Conservation (phyloP, 1,140 invertebrate species). For the Anoplolepis gracilipes region DNA sequence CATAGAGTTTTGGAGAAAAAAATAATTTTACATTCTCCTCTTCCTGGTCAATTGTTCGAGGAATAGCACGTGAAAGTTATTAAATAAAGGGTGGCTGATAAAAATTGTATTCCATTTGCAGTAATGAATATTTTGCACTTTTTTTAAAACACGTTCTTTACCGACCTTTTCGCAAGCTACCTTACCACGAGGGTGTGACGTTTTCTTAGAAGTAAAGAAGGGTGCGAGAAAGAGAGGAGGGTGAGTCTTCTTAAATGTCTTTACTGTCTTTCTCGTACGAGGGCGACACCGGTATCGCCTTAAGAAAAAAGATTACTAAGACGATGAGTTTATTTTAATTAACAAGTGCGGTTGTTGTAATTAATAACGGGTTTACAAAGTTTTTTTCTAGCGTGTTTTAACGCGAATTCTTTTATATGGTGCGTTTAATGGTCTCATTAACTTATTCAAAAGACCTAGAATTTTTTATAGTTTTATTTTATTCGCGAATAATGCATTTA, state of each 20-base stretch:
- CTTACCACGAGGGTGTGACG: slow-evolving; percentile 82
- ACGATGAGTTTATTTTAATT: slow-evolving; percentile 34
- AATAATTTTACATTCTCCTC: slow-evolving; percentile 26
- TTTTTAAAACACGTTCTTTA: slow-evolving; percentile 65
- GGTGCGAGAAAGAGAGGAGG: slow-evolving; percentile 79
- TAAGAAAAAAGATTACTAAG: slow-evolving; percentile 70
- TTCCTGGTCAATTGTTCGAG: background rate
- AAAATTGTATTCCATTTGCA: background rate
- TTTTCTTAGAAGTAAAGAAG: slow-evolving; percentile 82
- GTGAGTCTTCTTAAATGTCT: slow-evolving; percentile 84
- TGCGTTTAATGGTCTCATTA: background rate
- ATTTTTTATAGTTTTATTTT: background rate
- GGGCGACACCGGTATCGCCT: slow-evolving; percentile 82
- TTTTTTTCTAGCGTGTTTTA: background rate
- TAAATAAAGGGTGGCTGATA: background rate
- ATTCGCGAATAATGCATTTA: background rate
- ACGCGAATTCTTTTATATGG: background rate
- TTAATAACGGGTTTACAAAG: background rate
- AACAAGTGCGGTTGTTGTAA: background rate
- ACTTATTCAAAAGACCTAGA: background rate
- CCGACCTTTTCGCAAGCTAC: slow-evolving; percentile 80
- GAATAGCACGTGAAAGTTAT: background rate
- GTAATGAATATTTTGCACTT: background rate
- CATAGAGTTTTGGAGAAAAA: slow-evolving; percentile 5
- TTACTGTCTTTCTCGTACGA: slow-evolving; percentile 80